A percentile compares a stretch with the other conserved stretches of the same genome.
Evolutionary conservation across 2,888 invertebrate genomes (phyloP).

Genomic region (Galerucella calmariensis): DNA sequence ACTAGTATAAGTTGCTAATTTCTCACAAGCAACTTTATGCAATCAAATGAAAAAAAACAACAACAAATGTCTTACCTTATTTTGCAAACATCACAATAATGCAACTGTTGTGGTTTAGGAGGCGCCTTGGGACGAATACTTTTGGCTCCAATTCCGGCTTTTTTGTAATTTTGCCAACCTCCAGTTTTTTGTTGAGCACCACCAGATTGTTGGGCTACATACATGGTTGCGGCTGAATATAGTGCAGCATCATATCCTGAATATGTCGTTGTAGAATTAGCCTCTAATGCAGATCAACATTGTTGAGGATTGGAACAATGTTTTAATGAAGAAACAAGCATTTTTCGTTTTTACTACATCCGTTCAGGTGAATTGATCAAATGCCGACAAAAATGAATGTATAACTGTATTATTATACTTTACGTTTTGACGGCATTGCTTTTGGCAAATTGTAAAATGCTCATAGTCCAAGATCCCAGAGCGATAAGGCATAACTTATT

Average conservation of each 20-base stretch:
- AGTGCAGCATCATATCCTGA: constrained; percentile 94
- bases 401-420: no score
- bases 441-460: no score
- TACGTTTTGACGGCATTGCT: no score
- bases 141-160: constrained; percentile 70
- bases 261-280: constrained; percentile 76
- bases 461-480: no score
- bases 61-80: constrained; percentile 75
- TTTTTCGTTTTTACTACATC: neutral
- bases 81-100: constrained; percentile 99
- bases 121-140: constrained; percentile 81
- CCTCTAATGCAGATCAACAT: constrained; percentile 56
- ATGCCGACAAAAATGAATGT: no score
- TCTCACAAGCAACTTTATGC: no score
- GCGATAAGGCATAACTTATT: no score
- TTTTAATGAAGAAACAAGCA: constrained; percentile 5
- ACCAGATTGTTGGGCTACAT: constrained; percentile 81
- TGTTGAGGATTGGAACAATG: constrained; percentile 30
- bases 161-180: constrained; percentile 73
- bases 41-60: neutral
- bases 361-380: no score
- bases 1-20: no score
- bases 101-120: constrained; percentile 91
- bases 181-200: constrained; percentile 63
- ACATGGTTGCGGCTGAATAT: constrained; percentile 95